Evolutionary conservation across 2,888 invertebrate species (phyloP).

Genomic region (Eledona agricola): DNA sequence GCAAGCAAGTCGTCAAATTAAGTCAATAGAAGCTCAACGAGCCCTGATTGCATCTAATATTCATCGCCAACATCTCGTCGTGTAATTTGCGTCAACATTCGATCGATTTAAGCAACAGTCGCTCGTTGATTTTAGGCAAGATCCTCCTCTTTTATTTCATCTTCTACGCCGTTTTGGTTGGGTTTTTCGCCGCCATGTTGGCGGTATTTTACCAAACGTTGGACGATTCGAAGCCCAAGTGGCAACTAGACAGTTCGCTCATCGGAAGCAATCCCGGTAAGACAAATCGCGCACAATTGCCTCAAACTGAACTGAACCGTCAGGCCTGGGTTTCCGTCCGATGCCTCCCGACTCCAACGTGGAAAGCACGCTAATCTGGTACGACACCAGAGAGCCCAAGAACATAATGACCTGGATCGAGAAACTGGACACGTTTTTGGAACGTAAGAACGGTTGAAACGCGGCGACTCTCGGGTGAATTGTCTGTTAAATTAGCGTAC

Average conservation of each 20-base stretch:
- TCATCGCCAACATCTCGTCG: no score
- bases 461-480: conserved; percentile 32
- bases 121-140: conserved; percentile 81
- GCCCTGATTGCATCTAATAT: no score
- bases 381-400: conserved; percentile 79
- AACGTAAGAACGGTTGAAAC: no score
- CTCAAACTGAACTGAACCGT: conserved; percentile 22
- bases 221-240: conserved; percentile 85
- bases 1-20: no score
- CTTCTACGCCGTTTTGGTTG: conserved; percentile 91
- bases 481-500: no score
- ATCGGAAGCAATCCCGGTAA: conserved; percentile 95
- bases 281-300: no score
- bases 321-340: conserved; percentile 96
- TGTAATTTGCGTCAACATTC: no score
- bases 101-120: no score
- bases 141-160: conserved; percentile 95
- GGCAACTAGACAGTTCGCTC: conserved; percentile 85
- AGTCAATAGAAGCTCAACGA: no score
- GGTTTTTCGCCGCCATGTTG: conserved; percentile 94
- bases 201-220: conserved; percentile 94
- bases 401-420: conserved; percentile 84
- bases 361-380: conserved; percentile 97
- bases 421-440: conserved; percentile 78
- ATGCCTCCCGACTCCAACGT: conserved; percentile 92